phyloP scores from a whole-genome alignment of 2,888 invertebrate species.

The Cantharis flavilabris region DNA sequence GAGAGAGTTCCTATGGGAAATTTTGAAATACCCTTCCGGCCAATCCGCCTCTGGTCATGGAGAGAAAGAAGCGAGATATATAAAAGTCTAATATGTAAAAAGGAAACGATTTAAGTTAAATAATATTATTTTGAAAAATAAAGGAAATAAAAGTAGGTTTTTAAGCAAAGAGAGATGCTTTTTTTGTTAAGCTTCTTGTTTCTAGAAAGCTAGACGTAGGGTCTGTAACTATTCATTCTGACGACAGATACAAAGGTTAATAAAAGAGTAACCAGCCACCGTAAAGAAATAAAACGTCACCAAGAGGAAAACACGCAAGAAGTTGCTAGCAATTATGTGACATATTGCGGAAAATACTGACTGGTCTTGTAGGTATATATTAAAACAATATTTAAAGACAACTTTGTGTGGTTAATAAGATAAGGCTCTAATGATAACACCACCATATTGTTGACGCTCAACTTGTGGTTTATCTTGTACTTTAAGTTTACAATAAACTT shows the following conservation, averaged over 20 bases:
- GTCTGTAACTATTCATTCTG: slow-evolving; percentile 45
- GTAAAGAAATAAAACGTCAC: slow-evolving; percentile 47
- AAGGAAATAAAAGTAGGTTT: slow-evolving; percentile 5
- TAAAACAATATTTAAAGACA: slow-evolving; percentile 17
- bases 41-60: slow-evolving; percentile 39
- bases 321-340: slow-evolving; percentile 43
- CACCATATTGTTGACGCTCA: slow-evolving; percentile 26
- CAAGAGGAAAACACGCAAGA: slow-evolving; percentile 40
- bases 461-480: slow-evolving; percentile 41
- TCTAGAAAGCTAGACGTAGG: slow-evolving; percentile 44
- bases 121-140: background rate
- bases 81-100: slow-evolving; percentile 9
- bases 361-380: slow-evolving; percentile 8
- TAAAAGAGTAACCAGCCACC: slow-evolving; percentile 50
- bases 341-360: slow-evolving; percentile 38
- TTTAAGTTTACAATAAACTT: slow-evolving; percentile 47
- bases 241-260: slow-evolving; percentile 51
- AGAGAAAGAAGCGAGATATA: slow-evolving; percentile 9
- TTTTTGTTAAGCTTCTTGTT: slow-evolving; percentile 44
- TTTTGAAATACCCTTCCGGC: slow-evolving; percentile 43
- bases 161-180: background rate
- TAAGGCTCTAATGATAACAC: slow-evolving; percentile 30
- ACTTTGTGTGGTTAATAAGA: slow-evolving; percentile 33
- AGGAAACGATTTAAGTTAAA: slow-evolving; percentile 1
- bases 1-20: slow-evolving; percentile 44